A percentile compares a stretch with the other conserved stretches of the same genome.
These are phyloP conservation scores for Hirtodrosophila trivittata DNA, from an alignment of 2,888 invertebrate species.

Conservation along the genomic window DNA sequence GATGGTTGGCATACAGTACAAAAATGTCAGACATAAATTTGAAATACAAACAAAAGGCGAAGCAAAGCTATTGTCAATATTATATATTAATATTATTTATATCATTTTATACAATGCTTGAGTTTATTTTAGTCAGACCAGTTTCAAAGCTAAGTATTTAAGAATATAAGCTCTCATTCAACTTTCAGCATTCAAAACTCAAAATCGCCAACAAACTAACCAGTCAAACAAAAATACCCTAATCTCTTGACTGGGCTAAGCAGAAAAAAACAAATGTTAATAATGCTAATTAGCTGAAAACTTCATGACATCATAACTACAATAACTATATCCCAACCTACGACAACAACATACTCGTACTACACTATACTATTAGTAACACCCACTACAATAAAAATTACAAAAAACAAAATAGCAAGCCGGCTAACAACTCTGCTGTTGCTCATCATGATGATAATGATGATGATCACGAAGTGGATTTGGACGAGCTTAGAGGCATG, in stretches of 20 bases:
- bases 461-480: conserved; percentile 33
- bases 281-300: conserved; percentile 66
- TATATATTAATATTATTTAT: too few species aligned
- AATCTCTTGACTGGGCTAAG: conserved; percentile 3
- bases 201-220: neutral
- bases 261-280: conserved; percentile 49
- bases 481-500: conserved; percentile 33
- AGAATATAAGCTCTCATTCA: too few species aligned
- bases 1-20: too few species aligned
- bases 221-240: conserved; percentile 19
- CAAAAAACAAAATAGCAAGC: conserved; percentile 23
- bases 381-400: conserved; percentile 11
- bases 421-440: neutral
- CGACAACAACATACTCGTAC: conserved; percentile 56
- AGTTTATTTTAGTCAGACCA: too few species aligned
- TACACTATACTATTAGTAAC: neutral
- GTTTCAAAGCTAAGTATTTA: too few species aligned
- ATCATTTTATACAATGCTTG: too few species aligned
- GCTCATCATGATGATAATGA: conserved; percentile 7
- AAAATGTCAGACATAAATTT: too few species aligned
- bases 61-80: too few species aligned
- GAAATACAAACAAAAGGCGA: too few species aligned
- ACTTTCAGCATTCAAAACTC: too few species aligned
- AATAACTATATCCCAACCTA: conserved; percentile 59
- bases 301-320: conserved; percentile 66